Base-by-base conservation (phyloP, 1,140 invertebrate species). In the Arctopsyche grandis region DNA sequence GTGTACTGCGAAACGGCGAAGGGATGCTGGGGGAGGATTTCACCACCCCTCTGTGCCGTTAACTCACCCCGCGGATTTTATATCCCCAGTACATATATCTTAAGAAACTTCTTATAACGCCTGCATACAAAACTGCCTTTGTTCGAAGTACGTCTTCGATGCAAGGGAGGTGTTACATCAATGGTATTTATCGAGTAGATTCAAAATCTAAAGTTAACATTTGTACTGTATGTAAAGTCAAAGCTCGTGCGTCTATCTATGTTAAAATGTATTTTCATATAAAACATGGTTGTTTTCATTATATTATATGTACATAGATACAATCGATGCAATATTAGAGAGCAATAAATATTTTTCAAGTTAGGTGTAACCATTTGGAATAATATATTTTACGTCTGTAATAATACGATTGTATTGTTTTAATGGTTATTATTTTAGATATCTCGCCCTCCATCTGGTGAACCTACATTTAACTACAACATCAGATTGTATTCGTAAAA, bases 41-140 rank as follows among this genome's bases (percentile, higher is more conserved):
- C 5, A 69, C 70, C 70, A 22, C n/a, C 12, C 14, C 70, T 38
- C 29, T 38, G 29, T 38, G 29, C 29, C 29, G 29, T 38, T 38
- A 29, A 74, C 48, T 56, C 48, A 74, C 22, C 48, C 48, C 24
- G 74, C 22, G 52, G 26, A 63, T 76, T 76, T 76, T 24, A 21
- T 9, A 24, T 10, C 48, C 12, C 16, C 58, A 5, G 26, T 75
- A 19, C 52, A 75, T 75, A 75, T 75, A 75, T 75, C 48, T 75
- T 76, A 22, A 16, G 52, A 58, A 76, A 76, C 74, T 58, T 48
- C 56, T 46, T 74, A 74, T 74, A 74, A 56, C 24, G 46, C 44
- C 29, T 29, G 74, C 46, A 76, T 76, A 76, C 74, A 43, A 76
- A 76, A 52, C 69, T 71, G 21, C 24, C 74, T 76, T 76, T 76